Conservation (phyloP, 2,888 invertebrate genomes). For the Homarus gammarus region DNA sequence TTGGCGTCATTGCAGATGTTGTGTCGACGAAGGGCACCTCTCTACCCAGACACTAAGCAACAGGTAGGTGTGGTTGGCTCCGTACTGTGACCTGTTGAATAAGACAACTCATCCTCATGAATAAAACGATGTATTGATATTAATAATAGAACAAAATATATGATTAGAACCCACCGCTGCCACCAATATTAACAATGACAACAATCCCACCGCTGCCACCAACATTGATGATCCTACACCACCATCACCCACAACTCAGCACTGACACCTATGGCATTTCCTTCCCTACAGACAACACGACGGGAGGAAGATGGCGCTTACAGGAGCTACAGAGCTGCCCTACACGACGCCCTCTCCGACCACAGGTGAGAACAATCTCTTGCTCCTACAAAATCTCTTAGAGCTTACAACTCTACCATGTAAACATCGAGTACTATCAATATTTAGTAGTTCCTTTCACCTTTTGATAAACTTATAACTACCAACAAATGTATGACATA, state of each 20-base stretch:
- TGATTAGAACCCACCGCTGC: too few relatives aligned
- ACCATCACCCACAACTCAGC: neutral
- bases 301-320: conserved; percentile 36
- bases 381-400: too few relatives aligned
- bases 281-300: conserved; percentile 13
- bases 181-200: neutral
- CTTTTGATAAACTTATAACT: too few relatives aligned
- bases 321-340: conserved; percentile 47
- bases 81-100: too few relatives aligned
- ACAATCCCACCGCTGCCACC: neutral
- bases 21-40: conserved; percentile 43
- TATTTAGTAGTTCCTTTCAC: too few relatives aligned
- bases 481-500: too few relatives aligned
- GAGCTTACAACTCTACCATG: too few relatives aligned
- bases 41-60: conserved; percentile 39
- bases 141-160: too few relatives aligned
- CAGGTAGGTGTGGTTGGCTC: too few relatives aligned
- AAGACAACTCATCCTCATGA: too few relatives aligned
- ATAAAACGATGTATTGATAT: too few relatives aligned
- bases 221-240: neutral
- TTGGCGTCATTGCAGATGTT: conserved; percentile 58
- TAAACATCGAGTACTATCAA: too few relatives aligned
- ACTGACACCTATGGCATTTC: neutral
- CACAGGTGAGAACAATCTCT: conserved; percentile 24
- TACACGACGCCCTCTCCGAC: conserved; percentile 49